A percentile compares a stretch with the other conserved stretches of the same genome.
Conservation (phyloP, 2,113 vertebrate species). For the Caloenas nicobarica region DNA sequence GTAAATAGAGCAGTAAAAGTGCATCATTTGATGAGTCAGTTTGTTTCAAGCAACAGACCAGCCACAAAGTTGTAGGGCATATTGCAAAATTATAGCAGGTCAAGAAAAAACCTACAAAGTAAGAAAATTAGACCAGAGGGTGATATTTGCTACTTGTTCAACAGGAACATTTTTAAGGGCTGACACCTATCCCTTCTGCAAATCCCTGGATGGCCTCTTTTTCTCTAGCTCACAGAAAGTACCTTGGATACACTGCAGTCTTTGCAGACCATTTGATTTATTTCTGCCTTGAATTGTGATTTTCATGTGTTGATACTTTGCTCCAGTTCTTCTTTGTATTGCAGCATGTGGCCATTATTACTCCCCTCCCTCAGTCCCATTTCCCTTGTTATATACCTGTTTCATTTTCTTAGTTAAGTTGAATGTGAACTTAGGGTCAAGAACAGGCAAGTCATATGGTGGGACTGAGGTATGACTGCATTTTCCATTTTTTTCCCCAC, state of each 20-base stretch:
- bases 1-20: constrained; percentile 53
- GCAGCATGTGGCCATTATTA: constrained; percentile 40
- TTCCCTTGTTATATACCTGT: constrained; percentile 44
- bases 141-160: background rate
- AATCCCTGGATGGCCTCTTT: constrained; percentile 22
- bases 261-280: constrained; percentile 39
- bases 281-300: constrained; percentile 43
- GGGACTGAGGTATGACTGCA: constrained; percentile 19
- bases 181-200: background rate
- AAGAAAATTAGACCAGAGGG: background rate
- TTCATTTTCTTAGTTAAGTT: constrained; percentile 62
- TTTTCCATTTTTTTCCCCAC: constrained; percentile 48
- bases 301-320: constrained; percentile 52
- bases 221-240: constrained; percentile 13
- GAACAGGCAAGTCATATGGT: constrained; percentile 47
- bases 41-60: constrained; percentile 48
- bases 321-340: constrained; percentile 36
- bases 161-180: background rate
- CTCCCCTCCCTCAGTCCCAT: constrained; percentile 7
- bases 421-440: constrained; percentile 58
- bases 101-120: background rate
- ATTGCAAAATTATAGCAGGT: constrained; percentile 11
- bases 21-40: constrained; percentile 48
- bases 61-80: background rate
- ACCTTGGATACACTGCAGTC: background rate